Evolutionary conservation across 2,113 vertebrate genomes (phyloP).

Genomic region (Vulpes lagopus): DNA sequence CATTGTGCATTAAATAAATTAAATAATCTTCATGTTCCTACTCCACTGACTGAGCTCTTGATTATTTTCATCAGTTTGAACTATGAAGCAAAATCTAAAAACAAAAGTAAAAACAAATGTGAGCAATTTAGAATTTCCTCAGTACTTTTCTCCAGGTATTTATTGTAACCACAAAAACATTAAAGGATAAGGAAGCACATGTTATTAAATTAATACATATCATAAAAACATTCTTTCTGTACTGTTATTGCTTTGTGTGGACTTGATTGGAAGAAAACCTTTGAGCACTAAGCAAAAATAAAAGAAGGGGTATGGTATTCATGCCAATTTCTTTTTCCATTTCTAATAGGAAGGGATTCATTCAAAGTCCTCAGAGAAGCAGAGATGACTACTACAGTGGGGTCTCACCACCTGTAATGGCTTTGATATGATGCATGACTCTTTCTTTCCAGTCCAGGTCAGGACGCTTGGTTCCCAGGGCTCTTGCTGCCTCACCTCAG

Average conservation of each 20-base stretch:
- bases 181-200: neutral
- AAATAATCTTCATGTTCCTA: neutral
- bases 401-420: fast-evolving
- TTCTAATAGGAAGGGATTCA: neutral
- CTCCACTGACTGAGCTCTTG: neutral
- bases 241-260: neutral
- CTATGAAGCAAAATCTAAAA: conserved; percentile 32
- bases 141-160: neutral
- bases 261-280: neutral
- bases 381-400: neutral
- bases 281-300: conserved; percentile 23
- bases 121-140: neutral
- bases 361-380: neutral
- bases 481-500: neutral
- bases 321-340: neutral
- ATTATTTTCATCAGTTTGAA: neutral
- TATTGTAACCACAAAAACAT: conserved; percentile 29
- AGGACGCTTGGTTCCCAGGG: neutral
- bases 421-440: neutral
- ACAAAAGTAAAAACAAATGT: neutral
- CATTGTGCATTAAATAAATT: neutral
- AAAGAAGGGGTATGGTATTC: neutral
- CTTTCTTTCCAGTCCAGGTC: neutral
- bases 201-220: neutral
- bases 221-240: neutral